Evolutionary conservation across 1,140 invertebrate genomes (phyloP), one percentile per base, ranked within the genome.

Genomic region (Protaetia brevitarsis): DNA sequence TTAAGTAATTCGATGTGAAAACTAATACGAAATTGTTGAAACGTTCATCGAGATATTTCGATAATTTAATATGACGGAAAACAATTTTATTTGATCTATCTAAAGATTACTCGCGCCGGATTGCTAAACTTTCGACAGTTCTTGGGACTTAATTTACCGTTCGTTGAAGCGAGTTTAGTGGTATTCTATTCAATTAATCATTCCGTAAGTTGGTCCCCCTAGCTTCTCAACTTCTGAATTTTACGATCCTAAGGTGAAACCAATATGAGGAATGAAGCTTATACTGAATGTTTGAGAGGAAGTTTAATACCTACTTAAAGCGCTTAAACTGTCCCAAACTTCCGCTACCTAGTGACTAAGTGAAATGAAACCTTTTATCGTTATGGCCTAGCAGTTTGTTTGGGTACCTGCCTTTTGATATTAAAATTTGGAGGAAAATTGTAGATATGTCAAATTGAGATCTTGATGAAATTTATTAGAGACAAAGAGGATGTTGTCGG

Each of bases 101-200:
- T 3, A n/a, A n/a, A n/a, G n/a, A n/a, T n/a, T n/a, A n/a, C n/a
- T n/a, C 7, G 19, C 37, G 11, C 5, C 11, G n/a, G 37, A 41
- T 41, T 41, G 13, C 7, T 16, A 16, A 41, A 41, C 37, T 41
- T 41, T 41, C 37, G 37, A 41, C 37, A 41, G 31, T 34, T 41
- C 13, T 16, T 16, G 37, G 1, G 10, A n/a, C 37, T 41, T 41
- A 41, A 41, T 41, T 41, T 41, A 41, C 4, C 19, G 37, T 16
- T 41, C 37, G 1, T 16, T 16, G 19, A 41, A 41, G 37, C n/a
- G 11, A 41, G 37, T 41, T 41, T 41, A 41, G 19, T 41, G 37
- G 37, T 41, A 41, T 41, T 41, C 19, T 41, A 41, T 41, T 41
- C 37, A 41, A 41, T 41, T 41, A 41, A 41, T 41, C 37, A 41